Evolutionary conservation across 2,888 invertebrate genomes (phyloP), one percentile per base, ranked within the genome.

Genomic region (Amblyjoppa proteus): DNA sequence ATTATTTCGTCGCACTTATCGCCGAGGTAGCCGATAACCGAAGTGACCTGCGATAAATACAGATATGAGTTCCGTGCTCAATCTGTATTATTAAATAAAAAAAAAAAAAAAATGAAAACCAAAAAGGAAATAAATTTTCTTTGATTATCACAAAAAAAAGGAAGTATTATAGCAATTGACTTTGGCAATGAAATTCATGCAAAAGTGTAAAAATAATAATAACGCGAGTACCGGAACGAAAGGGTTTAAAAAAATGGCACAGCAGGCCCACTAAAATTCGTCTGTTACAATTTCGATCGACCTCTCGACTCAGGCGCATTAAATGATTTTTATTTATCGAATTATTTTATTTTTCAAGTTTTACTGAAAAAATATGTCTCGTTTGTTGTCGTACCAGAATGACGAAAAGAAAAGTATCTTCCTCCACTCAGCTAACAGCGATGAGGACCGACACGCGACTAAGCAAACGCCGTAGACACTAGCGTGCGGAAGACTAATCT

Each of bases 381-480:
- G 25, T 31, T 5, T 13, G 28, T n/a, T 9, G 20, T 4, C 20
- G 7, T 13, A 34, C n/a, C 16, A 28, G 56, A 45, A 20, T 41
- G 28, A 31, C 31, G 20, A 71, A 51, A 49, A 64, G 9, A 34
- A 34, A 16, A 11, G 25, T 45, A 28, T 80, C 6, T 82, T 71
- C 64, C 41, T 75, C 70, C 75, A 73, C 45, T 61, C 45, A 31
- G 68, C 58, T 74, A 74, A 61, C 69, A 85, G 88, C 89, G 81
- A 85, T 78, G 88, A 90, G 85, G 90, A 89, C 87, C 87, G 88
- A 88, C 84, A 88, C 89, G 85, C 88, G 89, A 91, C 92, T 87
- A 87, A 83, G 71, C 74, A 81, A 75, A 78, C 87, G 73, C 77
- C 81, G 73, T 71, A 78, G 80, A 68, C 86, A 80, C 58, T 81